Percentiles rank a stretch among this genome's conserved stretches.
These are phyloP conservation scores for Nixonia krombeini DNA, from an alignment of 1,140 invertebrate genomes.

Conservation along the genomic window DNA sequence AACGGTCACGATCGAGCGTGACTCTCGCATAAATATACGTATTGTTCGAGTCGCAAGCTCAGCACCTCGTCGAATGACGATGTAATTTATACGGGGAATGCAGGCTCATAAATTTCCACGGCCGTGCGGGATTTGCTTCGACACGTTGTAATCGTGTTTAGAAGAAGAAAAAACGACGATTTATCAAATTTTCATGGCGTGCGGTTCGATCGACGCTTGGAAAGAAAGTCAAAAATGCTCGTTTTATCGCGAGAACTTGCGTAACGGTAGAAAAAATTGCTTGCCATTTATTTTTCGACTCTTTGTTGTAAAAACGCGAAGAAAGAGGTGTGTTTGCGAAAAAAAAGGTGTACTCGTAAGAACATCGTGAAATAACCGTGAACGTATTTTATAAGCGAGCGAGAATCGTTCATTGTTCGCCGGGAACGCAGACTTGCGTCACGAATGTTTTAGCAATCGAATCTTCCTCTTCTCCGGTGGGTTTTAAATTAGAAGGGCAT, in stretches of 20 bases:
- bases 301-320: too few species aligned
- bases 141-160: background rate
- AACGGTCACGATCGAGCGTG: conserved; percentile 47
- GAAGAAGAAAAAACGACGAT: too few species aligned
- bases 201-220: too few species aligned
- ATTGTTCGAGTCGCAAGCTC: conserved; percentile 30
- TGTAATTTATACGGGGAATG: conserved; percentile 34
- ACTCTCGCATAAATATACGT: conserved; percentile 45
- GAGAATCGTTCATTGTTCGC: conserved; percentile 5
- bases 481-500: conserved; percentile 27
- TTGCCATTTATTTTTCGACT: too few species aligned
- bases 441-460: conserved; percentile 5
- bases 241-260: too few species aligned
- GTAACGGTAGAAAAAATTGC: too few species aligned
- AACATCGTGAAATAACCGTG: too few species aligned
- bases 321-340: too few species aligned
- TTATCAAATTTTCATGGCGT: too few species aligned
- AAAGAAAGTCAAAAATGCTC: too few species aligned
- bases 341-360: too few species aligned
- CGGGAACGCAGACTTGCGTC: conserved; percentile 21
- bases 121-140: conserved; percentile 1
- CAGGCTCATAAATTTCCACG: conserved; percentile 32
- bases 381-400: too few species aligned
- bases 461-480: background rate
- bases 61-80: conserved; percentile 28